A percentile compares a stretch with the other conserved stretches of the same genome.
Conservation (phyloP, 2,888 invertebrate genomes). For the Noctua comes region DNA sequence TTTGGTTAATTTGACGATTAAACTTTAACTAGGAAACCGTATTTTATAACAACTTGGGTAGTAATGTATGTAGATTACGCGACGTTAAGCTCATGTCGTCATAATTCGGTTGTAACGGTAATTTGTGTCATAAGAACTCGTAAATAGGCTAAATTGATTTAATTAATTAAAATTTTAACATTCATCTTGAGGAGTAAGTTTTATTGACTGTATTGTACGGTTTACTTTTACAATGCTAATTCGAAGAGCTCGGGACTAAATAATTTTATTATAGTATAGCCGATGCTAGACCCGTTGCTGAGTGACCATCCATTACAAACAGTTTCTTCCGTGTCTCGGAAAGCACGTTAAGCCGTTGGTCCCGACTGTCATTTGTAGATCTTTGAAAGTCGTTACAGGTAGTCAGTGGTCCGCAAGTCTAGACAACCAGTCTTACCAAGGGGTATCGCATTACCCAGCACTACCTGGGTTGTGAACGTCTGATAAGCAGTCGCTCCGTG, state of each 20-base stretch:
- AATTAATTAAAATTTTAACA: neutral
- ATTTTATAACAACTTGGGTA: constrained; percentile 37
- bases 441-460: too few species aligned
- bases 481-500: neutral
- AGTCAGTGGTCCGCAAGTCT: neutral
- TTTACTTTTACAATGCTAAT: neutral
- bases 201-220: neutral
- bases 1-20: constrained; percentile 50
- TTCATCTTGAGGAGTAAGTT: neutral
- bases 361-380: neutral
- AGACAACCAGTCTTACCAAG: neutral
- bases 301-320: too few species aligned
- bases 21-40: constrained; percentile 37
- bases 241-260: too few species aligned
- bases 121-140: neutral
- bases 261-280: too few species aligned
- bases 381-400: neutral
- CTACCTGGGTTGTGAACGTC: too few species aligned
- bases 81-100: constrained; percentile 7
- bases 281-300: too few species aligned
- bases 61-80: constrained; percentile 42
- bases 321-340: too few species aligned
- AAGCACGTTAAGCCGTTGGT: too few species aligned
- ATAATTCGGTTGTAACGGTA: constrained; percentile 25
- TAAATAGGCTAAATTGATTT: neutral